Evolutionary conservation across 2,888 invertebrate genomes (phyloP), one percentile per base, ranked within the genome.

Genomic region (Drosophila pullipes): DNA sequence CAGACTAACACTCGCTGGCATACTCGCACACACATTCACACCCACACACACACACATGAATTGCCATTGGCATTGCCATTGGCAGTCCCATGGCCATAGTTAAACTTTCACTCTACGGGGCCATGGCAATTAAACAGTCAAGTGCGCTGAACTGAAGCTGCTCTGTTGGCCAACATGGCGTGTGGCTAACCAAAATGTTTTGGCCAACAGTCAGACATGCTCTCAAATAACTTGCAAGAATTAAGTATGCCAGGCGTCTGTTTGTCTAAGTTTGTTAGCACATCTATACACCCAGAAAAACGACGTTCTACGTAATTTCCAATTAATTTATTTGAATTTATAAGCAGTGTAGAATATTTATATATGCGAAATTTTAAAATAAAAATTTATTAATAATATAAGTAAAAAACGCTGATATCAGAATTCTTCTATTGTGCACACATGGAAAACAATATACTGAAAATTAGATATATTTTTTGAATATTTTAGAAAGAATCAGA

Each of bases 81-180:
- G 16, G 44, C 49, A 60, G 35, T 35, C 47, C 35, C 41, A 58
- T 41, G 57, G 39, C n/a, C 52, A 61, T 57, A 37, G 58, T 39
- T 54, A 44, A 66, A 70, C 63, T 69, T 59, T 69, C 69, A 74
- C 66, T 67, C 50, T 25, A 65, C 62, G 63, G 63, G 52, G 52
- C 47, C 68, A 58, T 54, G 66, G 84, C 89, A 85, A 76, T 89
- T 89, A 79, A 79, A 75, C 79, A 69, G 74, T 71, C 67, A 70
- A 86, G 74, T 78, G 73, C 58, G 53, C 59, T 62, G 30, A 33
- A 52, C 47, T 41, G 41, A 49, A 52, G 30, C 54, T 60, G 28
- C 25, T 22, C 50, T 30, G 9, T 39, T 16, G 39, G 65, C 60
- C 52, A 47, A 47, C 13, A 47, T 67, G 57, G 53, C 57, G 35